Evolutionary conservation across 1,140 invertebrate species (phyloP).

Genomic region (Lutraria rhynchaena): DNA sequence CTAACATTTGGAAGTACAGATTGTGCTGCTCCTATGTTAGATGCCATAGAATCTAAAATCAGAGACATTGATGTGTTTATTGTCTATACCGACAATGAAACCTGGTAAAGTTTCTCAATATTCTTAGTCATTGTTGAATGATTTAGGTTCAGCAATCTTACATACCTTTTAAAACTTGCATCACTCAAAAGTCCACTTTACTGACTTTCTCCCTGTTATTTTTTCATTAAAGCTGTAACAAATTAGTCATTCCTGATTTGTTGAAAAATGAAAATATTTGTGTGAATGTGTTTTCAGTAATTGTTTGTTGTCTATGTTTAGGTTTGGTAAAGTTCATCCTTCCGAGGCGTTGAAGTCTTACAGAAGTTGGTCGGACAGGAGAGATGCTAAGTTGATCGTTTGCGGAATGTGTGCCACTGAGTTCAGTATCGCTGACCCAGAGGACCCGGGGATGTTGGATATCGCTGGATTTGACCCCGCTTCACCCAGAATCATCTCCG

Average conservation of each 20-base stretch:
- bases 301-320: not conserved
- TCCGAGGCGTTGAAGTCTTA: conserved; percentile 67
- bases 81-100: conserved; percentile 55
- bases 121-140: too few species aligned
- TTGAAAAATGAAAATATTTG: too few species aligned
- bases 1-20: conserved; percentile 33
- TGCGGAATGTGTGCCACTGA: conserved; percentile 83
- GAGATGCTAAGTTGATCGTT: conserved; percentile 82
- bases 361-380: conserved; percentile 49
- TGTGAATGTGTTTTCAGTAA: too few species aligned
- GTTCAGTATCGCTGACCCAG: conserved; percentile 81
- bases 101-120: too few species aligned
- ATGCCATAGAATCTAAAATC: conserved; percentile 25
- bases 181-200: too few species aligned
- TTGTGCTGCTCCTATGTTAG: conserved; percentile 42
- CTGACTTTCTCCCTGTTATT: too few species aligned
- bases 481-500: conserved; percentile 84
- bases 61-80: conserved; percentile 54
- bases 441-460: conserved; percentile 84
- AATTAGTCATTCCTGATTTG: too few species aligned
- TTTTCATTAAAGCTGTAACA: too few species aligned
- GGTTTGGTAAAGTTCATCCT: conserved; percentile 62
- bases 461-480: conserved; percentile 86
- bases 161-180: too few species aligned
- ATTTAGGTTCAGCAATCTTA: too few species aligned